Conservation (phyloP, 2,797 vertebrate genomes). For the Tapera naevia region DNA sequence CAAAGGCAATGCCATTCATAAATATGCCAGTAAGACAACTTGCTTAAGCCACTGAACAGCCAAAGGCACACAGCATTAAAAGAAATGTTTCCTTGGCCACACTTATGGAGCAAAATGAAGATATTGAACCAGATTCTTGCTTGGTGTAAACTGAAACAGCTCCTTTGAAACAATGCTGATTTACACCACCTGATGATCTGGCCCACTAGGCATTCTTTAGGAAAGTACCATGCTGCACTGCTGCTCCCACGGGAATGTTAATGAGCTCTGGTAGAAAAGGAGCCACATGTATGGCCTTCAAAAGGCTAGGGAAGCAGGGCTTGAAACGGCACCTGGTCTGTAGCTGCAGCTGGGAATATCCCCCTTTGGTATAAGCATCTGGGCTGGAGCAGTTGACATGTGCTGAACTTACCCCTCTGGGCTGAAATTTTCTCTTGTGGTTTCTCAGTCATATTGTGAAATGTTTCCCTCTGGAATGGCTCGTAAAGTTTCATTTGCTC, state of each 20-base stretch:
- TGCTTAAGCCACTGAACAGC: constrained; percentile 24
- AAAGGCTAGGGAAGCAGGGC: constrained; percentile 13
- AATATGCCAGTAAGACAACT: neutral
- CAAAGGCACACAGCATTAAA: neutral
- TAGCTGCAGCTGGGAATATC: constrained; percentile 38
- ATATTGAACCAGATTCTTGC: neutral
- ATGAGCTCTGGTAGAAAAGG: constrained; percentile 15
- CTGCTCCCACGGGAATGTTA: constrained; percentile 36
- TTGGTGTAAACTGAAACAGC: neutral
- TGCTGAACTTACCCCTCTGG: constrained; percentile 58
- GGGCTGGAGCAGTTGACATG: constrained; percentile 19
- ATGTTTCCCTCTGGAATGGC: constrained; percentile 41
- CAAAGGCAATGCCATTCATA: constrained; percentile 17
- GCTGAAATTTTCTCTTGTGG: constrained; percentile 53
- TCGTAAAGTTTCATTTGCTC: constrained; percentile 43
- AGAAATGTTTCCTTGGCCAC: neutral
- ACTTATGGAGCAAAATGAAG: neutral
- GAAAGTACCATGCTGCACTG: constrained; percentile 19
- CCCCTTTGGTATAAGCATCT: constrained; percentile 30
- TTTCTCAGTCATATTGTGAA: constrained; percentile 47
- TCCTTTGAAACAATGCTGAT: neutral
- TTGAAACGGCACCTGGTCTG: constrained; percentile 28
- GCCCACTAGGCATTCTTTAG: constrained; percentile 27
- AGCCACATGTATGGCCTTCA: neutral
- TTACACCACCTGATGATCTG: constrained; percentile 13